These are phyloP conservation scores for Caenorhabditis sp. DNA, from an alignment of 2,888 invertebrate genomes.

Conservation along the genomic window DNA sequence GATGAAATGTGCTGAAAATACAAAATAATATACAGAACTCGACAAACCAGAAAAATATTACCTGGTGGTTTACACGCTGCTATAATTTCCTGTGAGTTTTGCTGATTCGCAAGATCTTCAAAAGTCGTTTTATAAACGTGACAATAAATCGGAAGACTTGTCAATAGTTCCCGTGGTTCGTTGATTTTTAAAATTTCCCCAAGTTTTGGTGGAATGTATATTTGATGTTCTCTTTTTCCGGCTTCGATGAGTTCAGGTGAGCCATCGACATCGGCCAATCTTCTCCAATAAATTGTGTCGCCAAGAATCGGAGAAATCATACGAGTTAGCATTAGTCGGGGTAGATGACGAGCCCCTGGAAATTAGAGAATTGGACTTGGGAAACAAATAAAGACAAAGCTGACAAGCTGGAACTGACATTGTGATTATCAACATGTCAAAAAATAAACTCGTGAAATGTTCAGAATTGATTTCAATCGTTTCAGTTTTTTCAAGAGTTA, in stretches of 20 bases:
- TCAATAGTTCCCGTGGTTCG: conserved; percentile 15
- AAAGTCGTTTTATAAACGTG: conserved; percentile 48
- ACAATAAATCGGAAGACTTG: conserved; percentile 48
- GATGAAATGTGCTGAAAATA: conserved; percentile 54
- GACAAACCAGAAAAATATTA: too few species aligned
- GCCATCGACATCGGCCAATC: conserved; percentile 41
- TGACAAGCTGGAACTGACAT: too few species aligned
- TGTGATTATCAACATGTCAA: too few species aligned
- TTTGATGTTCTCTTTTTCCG: conserved; percentile 19
- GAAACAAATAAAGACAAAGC: too few species aligned
- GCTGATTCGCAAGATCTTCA: background rate
- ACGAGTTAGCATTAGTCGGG: conserved; percentile 51
- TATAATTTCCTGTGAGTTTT: conserved; percentile 14
- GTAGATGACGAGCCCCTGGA: conserved; percentile 55
- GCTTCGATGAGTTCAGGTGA: conserved; percentile 34
- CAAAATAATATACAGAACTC: too few species aligned
- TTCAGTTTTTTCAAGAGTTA: too few species aligned
- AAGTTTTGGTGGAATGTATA: conserved; percentile 31
- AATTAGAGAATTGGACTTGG: too few species aligned
- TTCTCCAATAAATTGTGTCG: conserved; percentile 52
- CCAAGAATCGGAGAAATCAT: conserved; percentile 50
- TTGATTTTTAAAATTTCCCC: conserved; percentile 17
- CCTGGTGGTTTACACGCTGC: conserved; percentile 50
- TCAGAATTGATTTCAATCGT: too few species aligned
- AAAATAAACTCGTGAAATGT: too few species aligned